Evolutionary conservation across 2,797 vertebrate species (phyloP).

Genomic region (Sebastes cheni): DNA sequence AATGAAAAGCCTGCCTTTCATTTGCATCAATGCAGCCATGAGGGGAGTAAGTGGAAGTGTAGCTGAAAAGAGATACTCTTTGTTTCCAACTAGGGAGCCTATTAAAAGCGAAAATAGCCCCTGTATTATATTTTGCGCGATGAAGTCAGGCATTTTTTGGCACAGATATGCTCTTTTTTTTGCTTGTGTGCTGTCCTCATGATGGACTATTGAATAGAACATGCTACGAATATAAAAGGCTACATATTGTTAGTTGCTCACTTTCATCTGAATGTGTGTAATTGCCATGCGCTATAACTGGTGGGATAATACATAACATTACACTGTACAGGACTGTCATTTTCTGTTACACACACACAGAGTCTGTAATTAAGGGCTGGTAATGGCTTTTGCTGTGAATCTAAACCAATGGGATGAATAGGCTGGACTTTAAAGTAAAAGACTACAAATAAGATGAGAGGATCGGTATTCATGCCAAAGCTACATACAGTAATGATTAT

Average conservation of each 20-base stretch:
- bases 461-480: neutral
- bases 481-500: neutral
- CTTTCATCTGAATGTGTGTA: slow-evolving; percentile 1
- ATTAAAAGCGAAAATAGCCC: slow-evolving; percentile 19
- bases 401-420: neutral
- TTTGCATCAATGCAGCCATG: slow-evolving; percentile 52
- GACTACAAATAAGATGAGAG: neutral
- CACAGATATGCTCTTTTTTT: neutral
- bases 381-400: neutral
- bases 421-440: neutral
- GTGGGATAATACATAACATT: neutral
- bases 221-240: neutral
- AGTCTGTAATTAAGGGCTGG: neutral
- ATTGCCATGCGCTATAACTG: neutral
- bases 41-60: slow-evolving; percentile 28
- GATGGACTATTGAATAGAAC: neutral
- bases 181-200: neutral
- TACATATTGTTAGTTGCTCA: neutral
- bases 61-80: slow-evolving; percentile 23
- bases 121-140: slow-evolving; percentile 4
- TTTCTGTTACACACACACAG: neutral
- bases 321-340: neutral
- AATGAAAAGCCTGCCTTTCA: slow-evolving; percentile 63
- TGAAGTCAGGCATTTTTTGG: neutral
- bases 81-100: slow-evolving; percentile 32